Evolutionary conservation across 2,888 invertebrate genomes (phyloP), one percentile per base, ranked within the genome.

Genomic region (Griposia aprilina): DNA sequence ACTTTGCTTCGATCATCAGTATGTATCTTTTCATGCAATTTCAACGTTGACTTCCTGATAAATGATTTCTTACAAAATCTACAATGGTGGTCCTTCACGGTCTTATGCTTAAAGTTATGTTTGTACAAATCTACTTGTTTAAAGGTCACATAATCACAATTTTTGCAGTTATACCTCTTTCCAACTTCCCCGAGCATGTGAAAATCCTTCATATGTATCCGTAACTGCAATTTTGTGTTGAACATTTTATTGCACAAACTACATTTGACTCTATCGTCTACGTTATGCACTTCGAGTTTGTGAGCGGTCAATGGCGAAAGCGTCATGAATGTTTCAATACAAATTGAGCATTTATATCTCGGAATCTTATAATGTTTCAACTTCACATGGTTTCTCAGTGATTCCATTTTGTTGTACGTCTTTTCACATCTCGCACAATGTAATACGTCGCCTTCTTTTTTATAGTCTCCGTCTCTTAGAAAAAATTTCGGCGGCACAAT

Each of bases 21-120:
- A 60, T 96, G 96, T 1, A 96, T 96, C 76, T 94, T 87, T 82
- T 95, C 96, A 23, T 96, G 96, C 0, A 94, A 76, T 41, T 89
- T 91, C 83, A 95, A 70, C 0, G 94, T 95, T 0, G 93, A 91
- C 81, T 93, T 94, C 85, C 96, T 93, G 41, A 94, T 41, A 75
- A 97, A 97, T 2, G 95, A 91, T 82, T 97, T 97, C 78, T 90
- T 92, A 82, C 97, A 97, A 73, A 93, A 95, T 76, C 90, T 91
- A 80, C 97, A 97, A n/a, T 96, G 94, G 76, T 93, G 93, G 45
- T 96, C 95, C 76, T 95, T 97, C 0, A 93, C 94, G 0, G 94
- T 94, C 74, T 93, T 95, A 70, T 97, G 97, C 52, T 94, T 95
- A 36, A 93, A 93, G 80, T 94, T 94, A n/a, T 83, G 65, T 97